These are phyloP conservation scores for Melopsittacus undulatus DNA, from an alignment of 2,797 vertebrate species.

Conservation along the genomic window DNA sequence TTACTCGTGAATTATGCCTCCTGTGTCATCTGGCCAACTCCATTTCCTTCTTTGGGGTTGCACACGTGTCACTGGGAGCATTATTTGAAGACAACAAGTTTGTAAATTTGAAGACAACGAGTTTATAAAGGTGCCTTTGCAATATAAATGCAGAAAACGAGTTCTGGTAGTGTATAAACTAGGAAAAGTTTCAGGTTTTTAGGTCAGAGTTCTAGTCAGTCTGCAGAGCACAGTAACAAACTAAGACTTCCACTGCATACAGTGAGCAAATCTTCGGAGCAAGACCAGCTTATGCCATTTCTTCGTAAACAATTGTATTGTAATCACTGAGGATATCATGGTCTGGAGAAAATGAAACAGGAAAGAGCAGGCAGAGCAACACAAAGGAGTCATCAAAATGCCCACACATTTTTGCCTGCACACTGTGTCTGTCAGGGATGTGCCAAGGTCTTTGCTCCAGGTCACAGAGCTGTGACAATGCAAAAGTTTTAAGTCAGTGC, in stretches of 20 bases:
- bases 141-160: background rate
- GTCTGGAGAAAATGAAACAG: background rate
- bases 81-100: background rate
- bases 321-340: background rate
- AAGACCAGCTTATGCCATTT: background rate
- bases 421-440: accelerated
- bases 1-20: background rate
- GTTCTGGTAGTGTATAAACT: background rate
- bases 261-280: background rate
- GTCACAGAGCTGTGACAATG: background rate
- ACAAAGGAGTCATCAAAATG: background rate
- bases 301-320: background rate
- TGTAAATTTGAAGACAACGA: background rate
- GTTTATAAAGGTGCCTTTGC: background rate
- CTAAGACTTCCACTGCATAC: background rate
- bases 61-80: background rate
- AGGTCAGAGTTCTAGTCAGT: background rate
- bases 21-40: background rate
- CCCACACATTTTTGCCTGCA: background rate
- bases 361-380: background rate
- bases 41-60: background rate
- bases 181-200: background rate
- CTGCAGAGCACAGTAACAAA: background rate
- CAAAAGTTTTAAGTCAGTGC: background rate
- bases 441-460: background rate